phyloP scores from a whole-genome alignment of 2,888 invertebrate genomes.

The Chrysodeixis includens region DNA sequence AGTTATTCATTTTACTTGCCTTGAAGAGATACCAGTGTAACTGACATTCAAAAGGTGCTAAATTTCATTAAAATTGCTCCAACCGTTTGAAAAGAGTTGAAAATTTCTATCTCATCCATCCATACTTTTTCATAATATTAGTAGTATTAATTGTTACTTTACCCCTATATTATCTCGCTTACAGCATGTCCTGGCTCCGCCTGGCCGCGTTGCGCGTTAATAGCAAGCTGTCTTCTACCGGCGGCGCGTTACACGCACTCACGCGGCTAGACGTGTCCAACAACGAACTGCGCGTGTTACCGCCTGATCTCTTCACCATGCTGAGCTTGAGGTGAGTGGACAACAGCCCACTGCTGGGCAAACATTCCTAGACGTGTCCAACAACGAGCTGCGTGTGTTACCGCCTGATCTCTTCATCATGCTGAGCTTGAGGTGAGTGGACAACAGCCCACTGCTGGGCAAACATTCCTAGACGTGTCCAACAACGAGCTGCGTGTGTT shows the following conservation, averaged over 20 bases:
- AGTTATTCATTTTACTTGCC: too few relatives aligned
- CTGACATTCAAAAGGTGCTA: too few relatives aligned
- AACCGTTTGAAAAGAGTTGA: too few relatives aligned
- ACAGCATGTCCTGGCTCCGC: slow-evolving; percentile 94
- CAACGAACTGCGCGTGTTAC: slow-evolving; percentile 94
- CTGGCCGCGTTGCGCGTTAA: slow-evolving; percentile 96
- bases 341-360: slow-evolving; percentile 92
- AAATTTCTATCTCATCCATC: too few relatives aligned
- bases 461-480: slow-evolving; percentile 97
- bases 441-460: slow-evolving; percentile 91
- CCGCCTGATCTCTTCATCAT: slow-evolving; percentile 95
- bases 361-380: slow-evolving; percentile 96
- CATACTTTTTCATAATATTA: too few relatives aligned
- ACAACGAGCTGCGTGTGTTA: slow-evolving; percentile 94
- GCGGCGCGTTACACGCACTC: slow-evolving; percentile 95
- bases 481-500: slow-evolving; percentile 95
- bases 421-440: slow-evolving; percentile 91
- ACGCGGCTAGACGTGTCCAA: slow-evolving; percentile 97
- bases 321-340: slow-evolving; percentile 91
- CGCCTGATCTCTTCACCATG: slow-evolving; percentile 94
- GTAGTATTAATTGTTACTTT: too few relatives aligned
- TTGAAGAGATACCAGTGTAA: too few relatives aligned
- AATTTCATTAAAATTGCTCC: too few relatives aligned
- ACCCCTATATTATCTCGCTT: too few relatives aligned
- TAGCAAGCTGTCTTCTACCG: slow-evolving; percentile 92